Evolutionary conservation across 2,888 invertebrate species (phyloP).

Genomic region (Amphipyra berbera): DNA sequence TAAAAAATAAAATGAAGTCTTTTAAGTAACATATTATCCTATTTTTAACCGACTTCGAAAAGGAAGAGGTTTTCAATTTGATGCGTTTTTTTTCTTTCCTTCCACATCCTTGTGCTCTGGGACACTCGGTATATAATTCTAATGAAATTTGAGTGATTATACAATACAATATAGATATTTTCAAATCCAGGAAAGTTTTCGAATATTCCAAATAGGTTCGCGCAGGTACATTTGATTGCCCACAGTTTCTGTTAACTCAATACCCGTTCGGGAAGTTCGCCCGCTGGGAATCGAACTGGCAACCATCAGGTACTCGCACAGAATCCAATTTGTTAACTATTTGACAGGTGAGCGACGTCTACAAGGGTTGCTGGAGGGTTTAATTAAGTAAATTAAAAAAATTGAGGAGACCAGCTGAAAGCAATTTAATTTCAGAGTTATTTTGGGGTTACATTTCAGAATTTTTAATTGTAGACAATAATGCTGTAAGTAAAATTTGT

Average conservation of each 20-base stretch:
- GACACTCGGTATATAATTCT: too few relatives aligned
- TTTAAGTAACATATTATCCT: too few relatives aligned
- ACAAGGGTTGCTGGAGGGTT: constrained; percentile 57
- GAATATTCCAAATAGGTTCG: constrained; percentile 27
- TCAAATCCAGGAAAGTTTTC: constrained; percentile 2
- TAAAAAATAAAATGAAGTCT: too few relatives aligned
- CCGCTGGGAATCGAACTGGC: constrained; percentile 64
- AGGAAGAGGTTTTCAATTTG: too few relatives aligned
- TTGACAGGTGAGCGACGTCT: constrained; percentile 72
- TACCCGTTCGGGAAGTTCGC: constrained; percentile 48
- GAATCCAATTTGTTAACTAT: constrained; percentile 71
- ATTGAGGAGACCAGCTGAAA: neutral
- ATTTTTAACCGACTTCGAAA: too few relatives aligned
- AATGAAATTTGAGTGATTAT: neutral
- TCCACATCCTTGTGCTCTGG: too few relatives aligned
- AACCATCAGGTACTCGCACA: constrained; percentile 56
- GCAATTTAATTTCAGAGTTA: constrained; percentile 16
- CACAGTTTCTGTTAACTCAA: constrained; percentile 53
- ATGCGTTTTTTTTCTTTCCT: too few relatives aligned
- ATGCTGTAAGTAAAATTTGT: too few relatives aligned
- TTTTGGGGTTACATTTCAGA: constrained; percentile 11
- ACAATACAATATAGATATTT: neutral
- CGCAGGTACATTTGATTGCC: constrained; percentile 49
- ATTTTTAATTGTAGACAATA: neutral
- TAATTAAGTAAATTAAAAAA: constrained; percentile 48